Base-by-base conservation (phyloP, 2,113 vertebrate species). In the Semnornis frantzii region DNA sequence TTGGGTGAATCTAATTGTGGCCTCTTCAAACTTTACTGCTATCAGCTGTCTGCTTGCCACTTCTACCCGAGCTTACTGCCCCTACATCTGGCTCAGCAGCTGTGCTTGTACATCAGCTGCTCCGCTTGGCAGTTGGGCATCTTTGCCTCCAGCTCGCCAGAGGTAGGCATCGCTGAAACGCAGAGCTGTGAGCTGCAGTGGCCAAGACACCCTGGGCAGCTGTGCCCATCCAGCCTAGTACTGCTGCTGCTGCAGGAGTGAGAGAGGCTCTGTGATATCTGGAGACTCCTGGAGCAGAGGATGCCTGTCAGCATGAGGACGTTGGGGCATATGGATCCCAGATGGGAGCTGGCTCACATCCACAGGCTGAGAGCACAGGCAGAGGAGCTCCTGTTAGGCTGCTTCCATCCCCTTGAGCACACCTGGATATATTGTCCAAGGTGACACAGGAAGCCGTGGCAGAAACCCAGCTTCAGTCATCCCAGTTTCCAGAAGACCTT, bases 11-110 rank as follows among this genome's bases (percentile, higher is more conserved):
- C 85, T 92, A 77, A 93, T 85, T 90, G 85, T 95, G 93, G 69
- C 80, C 93, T 95, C 94, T 96, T 96, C 96, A 96, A 88, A 96
- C 90, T 94, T 96, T 95, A 96, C 92, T 92, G 83, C 69, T 65
- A 81, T 82, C 93, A 93, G 93, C 90, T 96, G 96, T 83, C 58
- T 94, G 57, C 62, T 92, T 93, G 71, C 60, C 65, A 81, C 72
- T 88, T 74, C 37, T 78, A 78, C 66, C 73, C 77, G 62, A 66
- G 52, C 90, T 85, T 94, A 48, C 85, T 94, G 88, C 62, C 90
- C 85, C 48, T 60, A 28, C 95, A 94, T 94, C 94, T 96, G 96
- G 64, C 33, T 93, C 28, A 68, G 54, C 88, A 96, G 92, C 94
- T 94, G 93, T 85, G 76, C 46, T 95, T 0, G 1, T 39, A 82